A percentile compares a stretch with the other conserved stretches of the same genome.
phyloP scores from a whole-genome alignment of 2,888 invertebrate species.

The Ptilodon capucinus region DNA sequence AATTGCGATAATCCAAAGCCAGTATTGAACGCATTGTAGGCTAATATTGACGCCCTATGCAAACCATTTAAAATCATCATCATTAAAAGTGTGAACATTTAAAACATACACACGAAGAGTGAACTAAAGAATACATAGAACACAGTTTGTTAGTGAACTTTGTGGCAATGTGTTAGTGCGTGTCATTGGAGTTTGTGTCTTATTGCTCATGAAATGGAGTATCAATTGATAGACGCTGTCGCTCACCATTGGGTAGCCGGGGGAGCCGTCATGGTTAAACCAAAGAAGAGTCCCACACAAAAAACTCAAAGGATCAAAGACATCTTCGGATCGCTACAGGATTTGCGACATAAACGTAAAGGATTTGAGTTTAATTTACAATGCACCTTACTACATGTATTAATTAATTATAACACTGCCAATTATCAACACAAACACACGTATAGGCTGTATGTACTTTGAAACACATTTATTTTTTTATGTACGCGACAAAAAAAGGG shows the following conservation, averaged over 20 bases:
- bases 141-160: neutral
- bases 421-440: neutral
- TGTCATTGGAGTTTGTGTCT: constrained; percentile 7
- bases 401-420: neutral
- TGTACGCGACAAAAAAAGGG: neutral
- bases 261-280: constrained; percentile 14
- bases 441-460: neutral
- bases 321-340: constrained; percentile 57
- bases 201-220: constrained; percentile 29
- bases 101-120: neutral
- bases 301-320: constrained; percentile 53
- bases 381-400: neutral
- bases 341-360: constrained; percentile 48
- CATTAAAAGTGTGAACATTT: neutral
- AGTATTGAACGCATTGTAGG: neutral
- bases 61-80: neutral
- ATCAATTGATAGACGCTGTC: constrained; percentile 33
- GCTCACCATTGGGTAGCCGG: constrained; percentile 13
- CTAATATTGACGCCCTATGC: neutral
- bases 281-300: constrained; percentile 56
- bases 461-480: neutral
- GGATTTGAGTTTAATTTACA: constrained; percentile 4
- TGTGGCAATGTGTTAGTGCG: neutral
- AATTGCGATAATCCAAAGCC: constrained; percentile 1
- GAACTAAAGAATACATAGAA: neutral